Conservation (phyloP, 2,888 invertebrate genomes). For the Catocala fraxini region DNA sequence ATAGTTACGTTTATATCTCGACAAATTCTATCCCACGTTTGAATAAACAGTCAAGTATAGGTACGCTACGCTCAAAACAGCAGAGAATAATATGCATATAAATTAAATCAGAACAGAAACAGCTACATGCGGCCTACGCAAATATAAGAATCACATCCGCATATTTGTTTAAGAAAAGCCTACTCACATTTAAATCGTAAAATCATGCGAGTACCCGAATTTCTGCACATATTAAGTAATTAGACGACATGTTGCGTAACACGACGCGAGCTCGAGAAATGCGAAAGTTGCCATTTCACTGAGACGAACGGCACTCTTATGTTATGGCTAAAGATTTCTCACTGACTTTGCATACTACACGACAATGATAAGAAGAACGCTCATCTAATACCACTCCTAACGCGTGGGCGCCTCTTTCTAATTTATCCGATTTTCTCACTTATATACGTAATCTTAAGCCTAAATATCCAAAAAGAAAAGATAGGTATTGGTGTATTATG, state of each 20-base stretch:
- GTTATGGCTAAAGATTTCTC: slow-evolving; percentile 63
- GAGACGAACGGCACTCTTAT: slow-evolving; percentile 28
- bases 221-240: slow-evolving; percentile 57
- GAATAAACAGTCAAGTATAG: too few relatives aligned
- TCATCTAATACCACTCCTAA: not conserved
- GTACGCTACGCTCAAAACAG: too few relatives aligned
- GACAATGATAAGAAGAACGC: slow-evolving; percentile 20
- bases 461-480: too few relatives aligned
- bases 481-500: too few relatives aligned
- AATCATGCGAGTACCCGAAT: slow-evolving; percentile 22
- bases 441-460: too few relatives aligned
- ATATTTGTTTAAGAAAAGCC: slow-evolving; percentile 4
- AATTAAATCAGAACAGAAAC: too few relatives aligned
- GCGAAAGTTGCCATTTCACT: slow-evolving; percentile 75
- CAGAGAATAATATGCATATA: too few relatives aligned
- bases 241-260: slow-evolving; percentile 66
- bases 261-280: slow-evolving; percentile 58
- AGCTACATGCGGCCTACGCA: not conserved
- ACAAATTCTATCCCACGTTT: too few relatives aligned
- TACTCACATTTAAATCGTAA: slow-evolving; percentile 20
- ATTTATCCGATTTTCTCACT: not conserved
- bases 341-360: slow-evolving; percentile 67
- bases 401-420: not conserved
- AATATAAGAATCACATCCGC: not conserved
- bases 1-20: too few relatives aligned